phyloP scores from a whole-genome alignment of 2,113 vertebrate genomes.

The Hiodon tergisus region DNA sequence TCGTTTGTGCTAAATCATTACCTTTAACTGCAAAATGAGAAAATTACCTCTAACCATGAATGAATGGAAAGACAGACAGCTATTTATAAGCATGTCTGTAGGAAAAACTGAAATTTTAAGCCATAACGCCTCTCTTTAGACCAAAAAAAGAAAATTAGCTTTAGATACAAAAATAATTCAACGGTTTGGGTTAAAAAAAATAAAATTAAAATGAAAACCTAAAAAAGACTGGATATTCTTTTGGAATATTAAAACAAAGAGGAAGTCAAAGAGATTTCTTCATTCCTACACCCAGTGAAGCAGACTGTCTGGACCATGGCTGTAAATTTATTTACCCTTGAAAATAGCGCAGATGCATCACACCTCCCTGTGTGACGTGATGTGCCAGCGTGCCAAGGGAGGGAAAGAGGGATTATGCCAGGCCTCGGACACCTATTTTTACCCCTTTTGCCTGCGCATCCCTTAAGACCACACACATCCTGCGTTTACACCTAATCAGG shows the following conservation, averaged over 20 bases:
- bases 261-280: conserved; percentile 10
- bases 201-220: too few species aligned
- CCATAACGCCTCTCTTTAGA: too few species aligned
- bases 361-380: neutral
- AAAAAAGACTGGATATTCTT: neutral
- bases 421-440: neutral
- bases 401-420: neutral
- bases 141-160: too few species aligned
- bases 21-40: conserved; percentile 2
- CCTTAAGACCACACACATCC: conserved; percentile 12
- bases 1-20: neutral
- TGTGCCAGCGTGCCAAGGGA: neutral
- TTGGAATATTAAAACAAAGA: neutral
- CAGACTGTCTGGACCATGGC: conserved; percentile 14
- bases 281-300: neutral
- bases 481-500: conserved; percentile 27
- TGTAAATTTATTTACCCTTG: conserved; percentile 18
- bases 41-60: neutral
- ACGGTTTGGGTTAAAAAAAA: too few species aligned
- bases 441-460: conserved; percentile 12
- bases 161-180: too few species aligned
- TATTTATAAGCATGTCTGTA: neutral
- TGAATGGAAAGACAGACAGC: conserved; percentile 8
- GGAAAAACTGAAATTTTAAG: too few species aligned
- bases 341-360: conserved; percentile 2